Percentiles rank a stretch among this genome's conserved stretches.
Conservation (phyloP, 1,140 invertebrate genomes). For the Pseudomyrmex gracilis region DNA sequence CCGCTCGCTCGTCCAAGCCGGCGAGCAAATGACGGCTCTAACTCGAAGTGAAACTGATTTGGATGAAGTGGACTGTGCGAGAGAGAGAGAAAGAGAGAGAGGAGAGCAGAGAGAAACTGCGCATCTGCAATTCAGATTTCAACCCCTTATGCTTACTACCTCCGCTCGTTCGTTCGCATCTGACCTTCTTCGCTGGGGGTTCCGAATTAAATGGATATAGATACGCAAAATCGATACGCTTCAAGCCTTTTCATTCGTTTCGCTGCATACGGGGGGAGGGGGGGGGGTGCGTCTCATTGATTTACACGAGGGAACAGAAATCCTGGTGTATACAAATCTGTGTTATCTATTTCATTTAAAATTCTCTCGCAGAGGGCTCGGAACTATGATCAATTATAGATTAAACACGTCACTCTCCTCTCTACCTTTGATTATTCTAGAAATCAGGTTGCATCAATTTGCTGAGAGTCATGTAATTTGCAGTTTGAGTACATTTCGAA, state of each 20-base stretch:
- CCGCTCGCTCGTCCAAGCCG: slow-evolving; percentile 43
- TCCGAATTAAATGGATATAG: slow-evolving; percentile 77
- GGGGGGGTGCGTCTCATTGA: slow-evolving; percentile 23
- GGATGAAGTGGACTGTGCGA: slow-evolving; percentile 54
- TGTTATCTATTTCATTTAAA: slow-evolving; percentile 40
- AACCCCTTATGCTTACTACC: slow-evolving; percentile 77
- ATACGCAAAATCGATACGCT: slow-evolving; percentile 75
- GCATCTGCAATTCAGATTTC: slow-evolving; percentile 82
- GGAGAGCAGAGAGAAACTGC: slow-evolving; percentile 41
- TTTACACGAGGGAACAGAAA: slow-evolving; percentile 26
- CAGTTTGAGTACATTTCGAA: neutral
- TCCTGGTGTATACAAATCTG: slow-evolving; percentile 40
- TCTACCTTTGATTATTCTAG: neutral
- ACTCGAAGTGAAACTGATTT: slow-evolving; percentile 79
- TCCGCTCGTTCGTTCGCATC: slow-evolving; percentile 41
- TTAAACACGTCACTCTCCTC: slow-evolving; percentile 6
- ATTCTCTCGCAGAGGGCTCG: neutral
- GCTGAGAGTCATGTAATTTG: slow-evolving; percentile 16
- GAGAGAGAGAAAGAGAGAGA: neutral
- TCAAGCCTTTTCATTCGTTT: slow-evolving; percentile 40
- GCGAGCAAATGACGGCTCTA: slow-evolving; percentile 75
- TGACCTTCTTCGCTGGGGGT: slow-evolving; percentile 66
- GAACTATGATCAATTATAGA: slow-evolving; percentile 17
- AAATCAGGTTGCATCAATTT: slow-evolving; percentile 35
- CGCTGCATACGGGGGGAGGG: slow-evolving; percentile 1